Conservation (phyloP, 2,888 invertebrate species). For the Mongoloraphidia duomilia region DNA sequence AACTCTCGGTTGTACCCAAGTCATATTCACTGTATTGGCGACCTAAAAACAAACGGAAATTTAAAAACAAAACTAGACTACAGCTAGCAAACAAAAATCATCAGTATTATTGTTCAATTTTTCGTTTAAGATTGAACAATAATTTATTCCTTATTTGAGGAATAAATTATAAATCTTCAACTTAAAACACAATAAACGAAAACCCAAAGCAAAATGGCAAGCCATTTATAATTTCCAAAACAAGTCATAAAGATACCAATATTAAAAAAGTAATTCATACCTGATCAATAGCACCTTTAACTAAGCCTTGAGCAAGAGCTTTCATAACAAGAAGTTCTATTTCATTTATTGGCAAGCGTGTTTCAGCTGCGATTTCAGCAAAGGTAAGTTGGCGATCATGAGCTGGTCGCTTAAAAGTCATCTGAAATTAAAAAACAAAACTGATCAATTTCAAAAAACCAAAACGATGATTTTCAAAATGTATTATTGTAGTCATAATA, state of each 20-base stretch:
- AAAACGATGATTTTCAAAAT: too few species aligned
- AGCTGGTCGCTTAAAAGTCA: constrained; percentile 91
- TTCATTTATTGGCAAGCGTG: constrained; percentile 67
- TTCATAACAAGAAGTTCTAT: constrained; percentile 97
- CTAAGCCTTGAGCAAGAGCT: constrained; percentile 84
- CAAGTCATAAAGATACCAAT: not conserved
- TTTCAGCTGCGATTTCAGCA: constrained; percentile 75
- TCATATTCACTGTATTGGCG: constrained; percentile 55
- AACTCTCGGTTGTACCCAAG: constrained; percentile 77
- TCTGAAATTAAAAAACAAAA: constrained; percentile 35
- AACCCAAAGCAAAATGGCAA: too few species aligned
- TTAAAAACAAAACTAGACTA: constrained; percentile 1
- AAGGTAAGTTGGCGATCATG: constrained; percentile 78
- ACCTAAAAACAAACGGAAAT: constrained; percentile 20
- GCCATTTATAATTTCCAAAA: too few species aligned
- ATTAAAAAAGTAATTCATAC: constrained; percentile 30
- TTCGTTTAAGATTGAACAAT: too few species aligned
- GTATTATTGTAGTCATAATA: too few species aligned
- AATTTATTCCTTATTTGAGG: too few species aligned
- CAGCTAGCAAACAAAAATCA: constrained; percentile 1
- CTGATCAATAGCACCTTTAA: constrained; percentile 91
- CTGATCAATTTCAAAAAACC: too few species aligned
- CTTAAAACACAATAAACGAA: not conserved
- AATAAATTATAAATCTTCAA: too few species aligned
- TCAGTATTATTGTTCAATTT: not conserved